Evolutionary conservation across 2,113 vertebrate species (phyloP).

Genomic region (Cyprinodon variegatus): DNA sequence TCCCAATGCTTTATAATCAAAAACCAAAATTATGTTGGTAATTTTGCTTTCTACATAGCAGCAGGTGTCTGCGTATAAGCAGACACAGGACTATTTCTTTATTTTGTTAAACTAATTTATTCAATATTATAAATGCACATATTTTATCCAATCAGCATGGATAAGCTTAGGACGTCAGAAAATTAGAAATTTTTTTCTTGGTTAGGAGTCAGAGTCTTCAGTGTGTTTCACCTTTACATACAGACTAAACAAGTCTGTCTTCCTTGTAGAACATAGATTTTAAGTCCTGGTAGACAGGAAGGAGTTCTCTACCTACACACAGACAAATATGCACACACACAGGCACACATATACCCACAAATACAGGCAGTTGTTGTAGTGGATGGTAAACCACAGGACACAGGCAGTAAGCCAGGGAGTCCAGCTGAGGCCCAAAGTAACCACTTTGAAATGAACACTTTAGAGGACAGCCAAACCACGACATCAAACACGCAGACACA

Average conservation of each 20-base stretch:
- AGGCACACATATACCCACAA: slow-evolving; percentile 18
- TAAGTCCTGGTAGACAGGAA: slow-evolving; percentile 39
- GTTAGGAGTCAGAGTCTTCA: slow-evolving; percentile 35
- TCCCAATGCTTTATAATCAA: too few relatives aligned
- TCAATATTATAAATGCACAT: neutral
- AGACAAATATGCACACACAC: slow-evolving; percentile 26
- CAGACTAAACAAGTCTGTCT: slow-evolving; percentile 52
- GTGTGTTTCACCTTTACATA: slow-evolving; percentile 30
- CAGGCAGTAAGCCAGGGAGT: slow-evolving; percentile 85
- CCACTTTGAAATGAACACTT: slow-evolving; percentile 85
- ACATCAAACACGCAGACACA: slow-evolving; percentile 86
- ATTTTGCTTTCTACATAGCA: too few relatives aligned
- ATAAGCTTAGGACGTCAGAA: slow-evolving; percentile 55
- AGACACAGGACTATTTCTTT: too few relatives aligned
- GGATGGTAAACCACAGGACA: slow-evolving; percentile 81
- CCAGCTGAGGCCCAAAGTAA: slow-evolving; percentile 81
- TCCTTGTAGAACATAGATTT: slow-evolving; percentile 37
- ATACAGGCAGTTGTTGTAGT: slow-evolving; percentile 70
- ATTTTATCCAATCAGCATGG: slow-evolving; percentile 14
- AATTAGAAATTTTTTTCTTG: slow-evolving; percentile 29
- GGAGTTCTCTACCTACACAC: slow-evolving; percentile 28
- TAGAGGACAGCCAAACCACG: slow-evolving; percentile 88
- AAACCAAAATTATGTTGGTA: too few relatives aligned
- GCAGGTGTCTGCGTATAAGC: too few relatives aligned
- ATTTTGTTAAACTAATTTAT: too few relatives aligned